Conservation (phyloP, 1,140 invertebrate genomes). For the Aphaenogaster ashmeadi region DNA sequence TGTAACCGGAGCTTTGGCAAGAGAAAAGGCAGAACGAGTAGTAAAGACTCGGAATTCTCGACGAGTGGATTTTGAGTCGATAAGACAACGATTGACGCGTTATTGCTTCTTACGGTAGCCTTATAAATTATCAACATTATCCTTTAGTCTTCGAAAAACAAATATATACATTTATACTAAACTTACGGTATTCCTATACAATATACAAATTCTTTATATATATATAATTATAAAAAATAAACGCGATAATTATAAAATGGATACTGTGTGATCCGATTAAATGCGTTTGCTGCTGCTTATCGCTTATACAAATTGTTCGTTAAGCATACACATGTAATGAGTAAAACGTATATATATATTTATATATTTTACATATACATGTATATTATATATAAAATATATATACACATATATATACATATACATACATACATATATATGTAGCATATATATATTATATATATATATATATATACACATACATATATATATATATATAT, state of each 20-base stretch:
- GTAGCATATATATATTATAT: background rate
- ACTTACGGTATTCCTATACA: conserved; percentile 68
- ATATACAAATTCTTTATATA: conserved; percentile 73
- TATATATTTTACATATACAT: conserved; percentile 18
- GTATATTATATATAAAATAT: conserved; percentile 3
- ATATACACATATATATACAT: conserved; percentile 16
- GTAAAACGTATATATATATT: background rate
- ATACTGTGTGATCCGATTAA: conserved; percentile 68
- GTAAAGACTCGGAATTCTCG: conserved; percentile 57
- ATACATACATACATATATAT: background rate
- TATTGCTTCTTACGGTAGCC: conserved; percentile 58
- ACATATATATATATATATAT: conserved; percentile 4
- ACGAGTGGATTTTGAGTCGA: conserved; percentile 38
- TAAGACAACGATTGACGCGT: conserved; percentile 56
- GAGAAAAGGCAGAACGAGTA: conserved; percentile 55
- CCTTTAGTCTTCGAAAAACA: conserved; percentile 59
- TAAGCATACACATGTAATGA: conserved; percentile 39
- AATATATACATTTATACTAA: conserved; percentile 67
- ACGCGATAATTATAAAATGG: conserved; percentile 65
- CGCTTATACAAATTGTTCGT: conserved; percentile 56
- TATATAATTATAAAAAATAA: conserved; percentile 78
- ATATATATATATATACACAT: background rate
- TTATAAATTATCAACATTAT: conserved; percentile 67
- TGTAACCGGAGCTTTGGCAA: conserved; percentile 57
- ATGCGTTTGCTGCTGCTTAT: conserved; percentile 65